Evolutionary conservation across 2,797 vertebrate genomes (phyloP), one percentile per base, ranked within the genome.

Genomic region (Sebastes matsubarae): DNA sequence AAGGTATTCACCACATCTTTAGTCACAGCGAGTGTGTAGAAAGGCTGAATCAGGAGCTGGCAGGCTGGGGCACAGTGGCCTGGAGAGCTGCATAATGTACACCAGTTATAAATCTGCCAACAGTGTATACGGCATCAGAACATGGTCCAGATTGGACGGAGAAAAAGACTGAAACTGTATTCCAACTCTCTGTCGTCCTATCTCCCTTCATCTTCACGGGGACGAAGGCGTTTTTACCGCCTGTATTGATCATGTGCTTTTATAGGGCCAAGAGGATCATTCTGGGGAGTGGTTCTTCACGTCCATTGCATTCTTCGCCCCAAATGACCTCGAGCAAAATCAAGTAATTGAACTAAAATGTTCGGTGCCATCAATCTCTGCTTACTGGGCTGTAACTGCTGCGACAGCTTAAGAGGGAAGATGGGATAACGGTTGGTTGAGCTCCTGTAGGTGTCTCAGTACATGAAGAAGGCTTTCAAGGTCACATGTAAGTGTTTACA

Each of bases 1-100:
- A 85, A 87, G 58, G 82, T 83, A 65, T 79, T 83, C 70, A 86
- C 71, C 77, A 64, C 83, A 65, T 83, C 74, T 61, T 29, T 67
- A 90, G 79, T 76, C 77, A 77, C 86, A 79, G 65, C 1, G 13
- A 79, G 73, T 38, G 42, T 66, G 29, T 50, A 86, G 75, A 93
- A 90, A 77, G 78, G 89, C 91, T 93, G 90, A 93, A 90, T 91
- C 89, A 93, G 92, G 91, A 90, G 75, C 87, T 93, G 92, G 90
- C 89, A 88, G 74, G 58, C 75, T 59, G 8, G 63, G 68, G 68
- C 60, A 78, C 78, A 83, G 85, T 76, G 68, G 69, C 75, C 80
- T 10, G 61, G 34, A 85, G 78, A 75, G 86, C 84, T 75, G 86
- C 80, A 87, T 67, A 83, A 85, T 73, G 85, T 81, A 81, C 89